Percentiles rank a stretch among this genome's conserved stretches.
These are phyloP conservation scores for Notodonta ziczac DNA, from an alignment of 2,888 invertebrate genomes.

Conservation along the genomic window DNA sequence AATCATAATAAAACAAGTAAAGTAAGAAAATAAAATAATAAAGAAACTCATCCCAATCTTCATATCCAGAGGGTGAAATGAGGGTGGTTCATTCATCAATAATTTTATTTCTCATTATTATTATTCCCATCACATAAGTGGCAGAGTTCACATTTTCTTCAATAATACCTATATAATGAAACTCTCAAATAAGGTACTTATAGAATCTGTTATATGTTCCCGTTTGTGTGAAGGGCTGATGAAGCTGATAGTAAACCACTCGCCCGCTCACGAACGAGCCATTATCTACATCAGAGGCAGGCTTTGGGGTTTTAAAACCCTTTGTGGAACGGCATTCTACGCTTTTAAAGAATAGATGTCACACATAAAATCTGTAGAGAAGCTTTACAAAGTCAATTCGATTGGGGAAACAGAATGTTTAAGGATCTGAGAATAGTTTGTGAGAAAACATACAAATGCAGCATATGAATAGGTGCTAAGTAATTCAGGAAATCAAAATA, in stretches of 20 bases:
- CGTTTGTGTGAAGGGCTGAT: conserved; percentile 12
- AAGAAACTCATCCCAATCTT: too few species aligned
- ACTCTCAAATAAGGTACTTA: not conserved
- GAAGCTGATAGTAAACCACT: conserved; percentile 33
- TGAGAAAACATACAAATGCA: too few species aligned
- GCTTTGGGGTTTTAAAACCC: conserved; percentile 28
- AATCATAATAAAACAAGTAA: too few species aligned
- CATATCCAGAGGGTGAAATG: too few species aligned
- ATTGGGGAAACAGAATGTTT: not conserved
- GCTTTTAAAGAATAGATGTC: conserved; percentile 8
- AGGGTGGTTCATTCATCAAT: too few species aligned
- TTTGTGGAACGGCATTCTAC: conserved; percentile 16
- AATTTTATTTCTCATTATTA: too few species aligned
- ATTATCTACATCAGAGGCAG: conserved; percentile 43
- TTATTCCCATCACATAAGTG: not conserved
- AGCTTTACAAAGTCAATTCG: not conserved
- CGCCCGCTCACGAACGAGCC: conserved; percentile 28
- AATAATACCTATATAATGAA: not conserved
- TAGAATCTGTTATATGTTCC: not conserved
- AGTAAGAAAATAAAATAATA: too few species aligned
- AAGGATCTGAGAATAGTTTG: too few species aligned
- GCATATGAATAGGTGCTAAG: too few species aligned
- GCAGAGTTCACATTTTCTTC: not conserved
- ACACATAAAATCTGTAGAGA: not conserved
- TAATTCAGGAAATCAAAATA: too few species aligned